Conservation (phyloP, 2,888 invertebrate genomes). For the Rambutsinella grinnellia region DNA sequence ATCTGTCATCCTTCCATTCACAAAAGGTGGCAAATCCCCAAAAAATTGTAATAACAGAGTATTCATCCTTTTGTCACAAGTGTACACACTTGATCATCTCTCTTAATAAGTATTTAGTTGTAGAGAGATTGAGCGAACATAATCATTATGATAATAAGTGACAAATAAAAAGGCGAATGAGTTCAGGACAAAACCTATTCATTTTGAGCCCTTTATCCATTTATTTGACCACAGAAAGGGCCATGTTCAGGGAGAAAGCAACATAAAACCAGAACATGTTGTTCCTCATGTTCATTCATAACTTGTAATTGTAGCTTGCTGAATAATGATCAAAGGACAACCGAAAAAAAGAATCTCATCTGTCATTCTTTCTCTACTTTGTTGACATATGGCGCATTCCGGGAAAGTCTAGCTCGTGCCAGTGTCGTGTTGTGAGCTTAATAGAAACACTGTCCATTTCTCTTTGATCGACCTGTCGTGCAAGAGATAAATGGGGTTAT, state of each 20-base stretch:
- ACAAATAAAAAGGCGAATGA: conserved; percentile 41
- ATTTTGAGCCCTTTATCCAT: background rate
- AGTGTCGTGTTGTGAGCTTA: background rate
- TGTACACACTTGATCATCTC: conserved; percentile 42
- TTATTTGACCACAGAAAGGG: conserved; percentile 5
- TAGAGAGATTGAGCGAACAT: conserved; percentile 25
- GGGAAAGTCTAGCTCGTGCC: conserved; percentile 5
- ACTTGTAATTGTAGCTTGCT: conserved; percentile 17
- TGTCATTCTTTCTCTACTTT: conserved; percentile 56
- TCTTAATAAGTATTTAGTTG: background rate
- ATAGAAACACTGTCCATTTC: conserved; percentile 6
- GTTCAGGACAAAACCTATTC: conserved; percentile 16
- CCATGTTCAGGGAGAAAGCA: conserved; percentile 31
- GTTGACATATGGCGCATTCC: conserved; percentile 62
- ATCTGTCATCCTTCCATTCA: conserved; percentile 44
- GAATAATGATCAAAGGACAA: conserved; percentile 55
- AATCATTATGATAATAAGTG: conserved; percentile 30
- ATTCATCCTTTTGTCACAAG: conserved; percentile 43
- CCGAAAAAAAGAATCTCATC: conserved; percentile 38
- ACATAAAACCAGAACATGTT: conserved; percentile 17
- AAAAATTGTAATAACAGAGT: conserved; percentile 51
- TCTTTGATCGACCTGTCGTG: too few relatives aligned
- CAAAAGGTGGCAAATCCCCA: conserved; percentile 48
- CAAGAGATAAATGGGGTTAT: background rate
- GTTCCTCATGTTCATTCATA: conserved; percentile 26